A percentile compares a stretch with the other conserved stretches of the same genome.
phyloP scores from a whole-genome alignment of 2,113 vertebrate genomes.

The Lamprotornis superbus region DNA sequence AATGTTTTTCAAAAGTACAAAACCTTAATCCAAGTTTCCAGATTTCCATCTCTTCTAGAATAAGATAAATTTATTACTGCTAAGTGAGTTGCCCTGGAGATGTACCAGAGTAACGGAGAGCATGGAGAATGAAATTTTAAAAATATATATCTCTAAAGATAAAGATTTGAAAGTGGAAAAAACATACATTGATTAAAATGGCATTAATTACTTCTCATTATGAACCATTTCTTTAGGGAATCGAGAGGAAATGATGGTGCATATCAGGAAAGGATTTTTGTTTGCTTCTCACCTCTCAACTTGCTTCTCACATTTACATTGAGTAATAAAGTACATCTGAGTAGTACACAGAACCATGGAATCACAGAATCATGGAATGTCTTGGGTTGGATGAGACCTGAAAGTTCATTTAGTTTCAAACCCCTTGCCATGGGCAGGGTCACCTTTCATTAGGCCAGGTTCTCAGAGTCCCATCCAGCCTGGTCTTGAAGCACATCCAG shows the following conservation, averaged over 20 bases:
- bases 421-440: background rate
- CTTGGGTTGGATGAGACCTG: background rate
- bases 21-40: background rate
- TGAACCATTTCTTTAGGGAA: background rate
- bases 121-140: background rate
- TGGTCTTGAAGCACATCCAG: background rate
- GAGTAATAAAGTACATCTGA: background rate
- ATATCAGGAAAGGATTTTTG: background rate
- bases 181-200: background rate
- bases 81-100: background rate
- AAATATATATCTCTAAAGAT: background rate
- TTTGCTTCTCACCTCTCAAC: background rate
- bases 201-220: background rate
- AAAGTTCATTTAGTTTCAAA: background rate
- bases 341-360: background rate
- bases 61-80: background rate
- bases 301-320: background rate
- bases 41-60: background rate
- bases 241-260: background rate
- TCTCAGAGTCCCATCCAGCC: background rate
- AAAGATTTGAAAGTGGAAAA: background rate
- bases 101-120: background rate
- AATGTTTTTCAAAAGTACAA: background rate
- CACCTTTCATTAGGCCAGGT: background rate
- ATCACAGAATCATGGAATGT: background rate